Evolutionary conservation across 2,797 vertebrate genomes (phyloP).

Genomic region (Echeneis naucrates): DNA sequence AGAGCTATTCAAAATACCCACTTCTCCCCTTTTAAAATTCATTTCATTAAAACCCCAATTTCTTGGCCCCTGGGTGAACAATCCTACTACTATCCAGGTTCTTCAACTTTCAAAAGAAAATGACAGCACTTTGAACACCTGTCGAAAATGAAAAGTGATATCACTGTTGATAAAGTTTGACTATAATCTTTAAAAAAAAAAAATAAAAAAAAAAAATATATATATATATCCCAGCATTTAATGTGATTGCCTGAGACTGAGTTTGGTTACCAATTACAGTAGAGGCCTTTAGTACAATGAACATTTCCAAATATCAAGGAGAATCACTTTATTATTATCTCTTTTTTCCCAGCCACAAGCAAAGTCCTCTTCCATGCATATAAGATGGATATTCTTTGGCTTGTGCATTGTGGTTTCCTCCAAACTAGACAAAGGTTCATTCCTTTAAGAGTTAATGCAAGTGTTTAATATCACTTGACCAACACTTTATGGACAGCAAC

Average conservation of each 20-base stretch:
- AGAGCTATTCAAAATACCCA: constrained; percentile 43
- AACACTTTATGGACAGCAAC: neutral
- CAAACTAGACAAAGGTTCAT: neutral
- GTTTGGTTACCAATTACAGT: neutral
- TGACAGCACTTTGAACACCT: constrained; percentile 18
- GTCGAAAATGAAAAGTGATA: constrained; percentile 18
- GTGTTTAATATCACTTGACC: neutral
- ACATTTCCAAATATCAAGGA: neutral
- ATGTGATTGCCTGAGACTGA: neutral
- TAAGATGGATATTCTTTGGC: neutral
- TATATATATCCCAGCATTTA: neutral
- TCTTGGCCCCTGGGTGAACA: constrained; percentile 11
- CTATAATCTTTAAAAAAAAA: constrained; percentile 12
- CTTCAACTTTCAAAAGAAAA: constrained; percentile 32
- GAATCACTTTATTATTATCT: neutral
- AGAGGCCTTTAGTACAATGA: neutral
- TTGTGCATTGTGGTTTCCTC: neutral
- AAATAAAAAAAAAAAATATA: no score
- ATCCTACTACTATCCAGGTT: constrained; percentile 24
- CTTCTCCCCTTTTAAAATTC: constrained; percentile 41
- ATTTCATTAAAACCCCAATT: constrained; percentile 47
- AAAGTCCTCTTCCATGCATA: neutral
- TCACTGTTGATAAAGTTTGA: constrained; percentile 12
- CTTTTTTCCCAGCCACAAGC: no score
- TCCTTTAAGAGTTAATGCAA: neutral